Conservation (phyloP, 2,113 vertebrate genomes). For the Xiphophorus hellerii region DNA sequence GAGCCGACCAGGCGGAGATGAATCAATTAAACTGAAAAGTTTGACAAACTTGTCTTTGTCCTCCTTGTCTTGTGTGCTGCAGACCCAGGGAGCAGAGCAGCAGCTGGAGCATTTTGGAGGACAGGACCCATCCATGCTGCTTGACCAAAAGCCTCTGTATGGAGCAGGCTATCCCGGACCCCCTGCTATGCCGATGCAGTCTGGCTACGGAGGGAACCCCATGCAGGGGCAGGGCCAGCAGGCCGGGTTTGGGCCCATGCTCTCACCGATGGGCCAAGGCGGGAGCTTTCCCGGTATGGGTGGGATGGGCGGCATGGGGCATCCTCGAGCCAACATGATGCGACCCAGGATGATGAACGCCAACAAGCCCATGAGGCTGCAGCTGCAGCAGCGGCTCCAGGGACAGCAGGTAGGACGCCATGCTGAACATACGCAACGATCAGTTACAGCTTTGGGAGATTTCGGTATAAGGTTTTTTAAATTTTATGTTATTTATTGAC, state of each 20-base stretch:
- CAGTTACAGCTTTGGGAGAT: too few relatives aligned
- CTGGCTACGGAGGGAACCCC: conserved; percentile 81
- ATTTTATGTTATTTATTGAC: too few relatives aligned
- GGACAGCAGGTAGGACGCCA: conserved; percentile 89
- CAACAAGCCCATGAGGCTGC: conserved; percentile 94
- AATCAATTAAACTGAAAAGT: conserved; percentile 49
- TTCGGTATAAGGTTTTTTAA: too few relatives aligned
- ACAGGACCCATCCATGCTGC: conserved; percentile 87
- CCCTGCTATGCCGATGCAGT: conserved; percentile 85
- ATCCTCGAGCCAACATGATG: conserved; percentile 87
- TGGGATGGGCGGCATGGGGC: conserved; percentile 83
- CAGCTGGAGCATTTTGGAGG: conserved; percentile 86
- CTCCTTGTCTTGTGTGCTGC: conserved; percentile 31
- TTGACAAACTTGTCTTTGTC: conserved; percentile 37
- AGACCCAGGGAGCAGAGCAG: conserved; percentile 73
- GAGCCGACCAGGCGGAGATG: conserved; percentile 43
- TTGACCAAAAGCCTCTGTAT: conserved; percentile 93
- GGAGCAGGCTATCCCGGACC: conserved; percentile 87
- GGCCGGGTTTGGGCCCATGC: conserved; percentile 80
- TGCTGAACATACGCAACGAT: neutral
- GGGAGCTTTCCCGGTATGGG: conserved; percentile 82
- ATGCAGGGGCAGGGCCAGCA: conserved; percentile 75
- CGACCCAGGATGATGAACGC: conserved; percentile 89
- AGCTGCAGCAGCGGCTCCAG: conserved; percentile 96
- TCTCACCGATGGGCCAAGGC: conserved; percentile 79